Conservation (phyloP, 2,113 vertebrate genomes). For the Forbesichthys agassizii region DNA sequence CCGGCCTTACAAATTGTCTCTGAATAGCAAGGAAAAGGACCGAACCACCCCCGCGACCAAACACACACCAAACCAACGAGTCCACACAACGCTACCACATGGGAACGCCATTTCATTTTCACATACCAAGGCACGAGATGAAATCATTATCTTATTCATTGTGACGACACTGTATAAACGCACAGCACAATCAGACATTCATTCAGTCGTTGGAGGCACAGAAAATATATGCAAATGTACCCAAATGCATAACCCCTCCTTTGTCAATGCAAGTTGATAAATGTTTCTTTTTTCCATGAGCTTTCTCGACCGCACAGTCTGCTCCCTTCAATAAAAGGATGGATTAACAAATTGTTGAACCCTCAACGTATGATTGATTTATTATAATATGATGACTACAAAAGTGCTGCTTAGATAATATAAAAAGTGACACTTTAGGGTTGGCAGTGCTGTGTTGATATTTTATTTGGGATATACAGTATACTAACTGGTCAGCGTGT, state of each 20-base stretch:
- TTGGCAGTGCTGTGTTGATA: not conserved
- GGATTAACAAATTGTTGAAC: conserved; percentile 59
- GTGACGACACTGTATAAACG: not conserved
- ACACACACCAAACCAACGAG: conserved; percentile 1
- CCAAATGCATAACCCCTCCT: conserved; percentile 58
- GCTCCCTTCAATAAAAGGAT: conserved; percentile 72
- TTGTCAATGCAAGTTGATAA: conserved; percentile 96
- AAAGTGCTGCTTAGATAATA: conserved; percentile 9
- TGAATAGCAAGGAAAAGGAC: conserved; percentile 90
- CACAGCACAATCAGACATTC: conserved; percentile 10
- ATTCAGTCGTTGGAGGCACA: conserved; percentile 27
- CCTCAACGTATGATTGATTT: conserved; percentile 34
- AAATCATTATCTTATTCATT: not conserved
- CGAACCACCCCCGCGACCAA: conserved; percentile 52
- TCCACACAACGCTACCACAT: conserved; percentile 9
- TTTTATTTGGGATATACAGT: not conserved
- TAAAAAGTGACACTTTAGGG: not conserved
- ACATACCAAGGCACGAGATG: not conserved
- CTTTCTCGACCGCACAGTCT: conserved; percentile 89
- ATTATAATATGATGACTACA: no score
- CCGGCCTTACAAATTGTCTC: conserved; percentile 99
- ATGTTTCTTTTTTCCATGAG: conserved; percentile 83
- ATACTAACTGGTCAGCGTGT: not conserved
- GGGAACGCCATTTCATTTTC: not conserved
- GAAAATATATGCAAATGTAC: conserved; percentile 19